phyloP scores from a whole-genome alignment of 2,113 vertebrate species.

The Pterocles burchelli region DNA sequence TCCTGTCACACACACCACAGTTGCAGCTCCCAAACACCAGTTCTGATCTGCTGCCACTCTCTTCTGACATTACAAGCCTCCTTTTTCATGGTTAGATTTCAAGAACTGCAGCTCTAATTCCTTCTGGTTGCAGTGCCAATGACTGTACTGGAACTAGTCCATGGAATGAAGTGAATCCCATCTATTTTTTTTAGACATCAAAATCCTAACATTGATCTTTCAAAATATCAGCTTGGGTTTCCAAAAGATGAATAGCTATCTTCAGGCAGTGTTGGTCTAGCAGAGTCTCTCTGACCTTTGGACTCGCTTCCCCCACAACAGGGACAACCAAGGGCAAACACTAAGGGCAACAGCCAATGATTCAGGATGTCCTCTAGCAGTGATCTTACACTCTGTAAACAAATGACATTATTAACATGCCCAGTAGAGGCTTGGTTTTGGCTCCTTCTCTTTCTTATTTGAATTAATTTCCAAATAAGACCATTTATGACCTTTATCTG shows the following conservation, averaged over 20 bases:
- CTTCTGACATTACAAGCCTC: background rate
- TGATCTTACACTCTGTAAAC: slow-evolving; percentile 39
- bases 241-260: slow-evolving; percentile 41
- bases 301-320: background rate
- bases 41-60: background rate
- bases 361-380: slow-evolving; percentile 62
- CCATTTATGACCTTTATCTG: slow-evolving; percentile 68
- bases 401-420: slow-evolving; percentile 72
- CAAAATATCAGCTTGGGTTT: slow-evolving; percentile 11
- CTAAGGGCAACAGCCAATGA: slow-evolving; percentile 10
- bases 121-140: background rate
- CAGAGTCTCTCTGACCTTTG: slow-evolving; percentile 55
- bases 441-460: slow-evolving; percentile 34
- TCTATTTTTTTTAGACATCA: background rate
- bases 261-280: slow-evolving; percentile 30
- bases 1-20: rapidly evolving
- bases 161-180: slow-evolving; percentile 8
- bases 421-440: slow-evolving; percentile 56
- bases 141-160: background rate
- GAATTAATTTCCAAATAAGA: slow-evolving; percentile 70
- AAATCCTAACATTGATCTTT: slow-evolving; percentile 34
- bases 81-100: background rate
- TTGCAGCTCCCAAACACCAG: background rate
- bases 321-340: slow-evolving; percentile 31
- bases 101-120: background rate